Percentiles rank a stretch among this genome's conserved stretches.
phyloP scores from a whole-genome alignment of 2,888 invertebrate genomes.

The Pherbina coryleti region DNA sequence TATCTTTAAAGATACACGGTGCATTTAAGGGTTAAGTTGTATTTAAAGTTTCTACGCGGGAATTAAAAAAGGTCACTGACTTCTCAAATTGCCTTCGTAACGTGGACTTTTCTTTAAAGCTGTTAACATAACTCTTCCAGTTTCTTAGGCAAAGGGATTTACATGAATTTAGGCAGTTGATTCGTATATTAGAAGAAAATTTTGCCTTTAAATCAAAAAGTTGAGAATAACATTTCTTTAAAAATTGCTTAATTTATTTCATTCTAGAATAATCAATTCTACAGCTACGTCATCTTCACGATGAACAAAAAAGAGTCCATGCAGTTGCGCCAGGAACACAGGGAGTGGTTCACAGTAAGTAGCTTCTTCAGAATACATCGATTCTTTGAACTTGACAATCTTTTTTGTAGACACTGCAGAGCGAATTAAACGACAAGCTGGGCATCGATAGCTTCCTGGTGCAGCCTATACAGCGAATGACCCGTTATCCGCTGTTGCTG shows the following conservation, averaged over 20 bases:
- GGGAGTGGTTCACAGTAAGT: constrained; percentile 64
- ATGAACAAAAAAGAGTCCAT: constrained; percentile 68
- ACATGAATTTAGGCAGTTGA: no score
- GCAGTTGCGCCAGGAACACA: constrained; percentile 64
- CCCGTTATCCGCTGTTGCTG: constrained; percentile 67
- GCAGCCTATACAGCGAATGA: constrained; percentile 70
- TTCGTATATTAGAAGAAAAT: no score
- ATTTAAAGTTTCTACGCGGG: no score
- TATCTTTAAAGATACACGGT: no score
- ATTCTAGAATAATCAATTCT: constrained; percentile 65
- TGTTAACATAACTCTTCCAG: no score
- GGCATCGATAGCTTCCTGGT: constrained; percentile 69
- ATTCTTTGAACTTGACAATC: not conserved
- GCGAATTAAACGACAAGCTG: constrained; percentile 66
- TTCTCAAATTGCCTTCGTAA: no score
- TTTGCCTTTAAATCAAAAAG: no score
- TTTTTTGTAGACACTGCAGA: constrained; percentile 58
- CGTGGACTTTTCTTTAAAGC: no score
- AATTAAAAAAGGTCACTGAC: no score
- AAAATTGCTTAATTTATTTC: not conserved
- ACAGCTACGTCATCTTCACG: constrained; percentile 68
- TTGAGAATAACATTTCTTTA: no score
- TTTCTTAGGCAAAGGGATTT: no score
- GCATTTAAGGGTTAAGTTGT: no score
- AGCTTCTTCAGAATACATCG: not conserved